Base-by-base conservation (phyloP, 2,797 vertebrate genomes). In the Bovichtus variegatus region DNA sequence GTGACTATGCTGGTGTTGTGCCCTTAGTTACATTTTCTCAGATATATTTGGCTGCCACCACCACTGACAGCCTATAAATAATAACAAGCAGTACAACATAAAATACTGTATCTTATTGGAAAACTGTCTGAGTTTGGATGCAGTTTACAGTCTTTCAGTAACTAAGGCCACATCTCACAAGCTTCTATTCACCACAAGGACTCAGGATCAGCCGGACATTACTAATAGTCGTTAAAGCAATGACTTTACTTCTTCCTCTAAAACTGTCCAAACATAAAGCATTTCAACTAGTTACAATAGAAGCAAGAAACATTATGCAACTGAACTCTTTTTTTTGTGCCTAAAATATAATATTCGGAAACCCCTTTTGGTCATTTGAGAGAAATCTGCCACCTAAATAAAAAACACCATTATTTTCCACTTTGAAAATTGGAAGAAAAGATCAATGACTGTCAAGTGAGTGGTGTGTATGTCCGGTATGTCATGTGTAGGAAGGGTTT, bases 401-500 rank as follows among this genome's bases (percentile, higher is more conserved):
- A 53, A 23, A 61, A 29, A 23, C 27, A 78, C 36, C 19, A 44
- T 38, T 31, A 80, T 66, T 66, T 51, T 73, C 21, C 15, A 47
- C 23, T 78, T 68, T 27, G 2, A 71, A 71, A 74, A 65, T 40
- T 81, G 53, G 83, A 78, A 51, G 51, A 61, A 62, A 55, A 65
- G 55, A 79, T 70, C 29, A 83, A 63, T 79, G 43, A 65, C 50
- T 34, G 55, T 82, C 62, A 74, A 71, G 43, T 53, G 68, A 71
- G 55, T 19, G 36, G 40, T 76, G 64, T 5, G n/a, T 55, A 72
- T 41, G 66, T 76, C 77, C 61, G 16, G 46, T 47, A 34, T 72
- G 62, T 75, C 50, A 61, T 64, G 71, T 80, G 82, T 78, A 75
- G 84, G 82, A 88, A 76, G 71, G 55, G 3, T 73, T 82, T 19